phyloP scores from a whole-genome alignment of 2,113 vertebrate genomes.

The Aleadryas rufinucha region DNA sequence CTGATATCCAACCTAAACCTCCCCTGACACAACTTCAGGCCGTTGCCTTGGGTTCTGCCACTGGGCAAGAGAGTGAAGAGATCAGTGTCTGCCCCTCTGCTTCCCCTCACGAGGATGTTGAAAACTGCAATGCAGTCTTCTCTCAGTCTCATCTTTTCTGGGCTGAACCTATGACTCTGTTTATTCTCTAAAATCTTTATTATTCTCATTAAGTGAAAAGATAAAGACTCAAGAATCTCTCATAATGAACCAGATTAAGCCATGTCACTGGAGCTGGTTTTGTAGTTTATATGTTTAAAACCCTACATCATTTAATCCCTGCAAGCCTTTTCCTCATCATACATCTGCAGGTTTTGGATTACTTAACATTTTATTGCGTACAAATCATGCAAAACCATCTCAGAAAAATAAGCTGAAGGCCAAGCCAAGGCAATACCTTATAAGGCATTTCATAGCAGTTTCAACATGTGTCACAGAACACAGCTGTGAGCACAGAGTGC shows the following conservation, averaged over 20 bases:
- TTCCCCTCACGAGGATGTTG: not conserved
- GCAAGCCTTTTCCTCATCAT: not conserved
- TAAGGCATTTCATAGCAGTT: slow-evolving; percentile 37
- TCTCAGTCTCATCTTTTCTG: not conserved
- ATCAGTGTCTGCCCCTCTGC: not conserved
- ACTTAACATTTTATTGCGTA: not conserved
- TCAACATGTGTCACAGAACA: not conserved
- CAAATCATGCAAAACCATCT: not conserved
- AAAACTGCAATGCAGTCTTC: accelerated
- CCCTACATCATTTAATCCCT: not conserved
- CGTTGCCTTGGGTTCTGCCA: not conserved
- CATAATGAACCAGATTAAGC: not conserved
- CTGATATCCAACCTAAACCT: not conserved
- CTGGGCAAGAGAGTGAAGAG: not conserved
- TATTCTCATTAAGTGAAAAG: not conserved
- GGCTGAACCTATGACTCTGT: not conserved
- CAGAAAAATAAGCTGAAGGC: not conserved
- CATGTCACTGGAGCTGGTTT: not conserved
- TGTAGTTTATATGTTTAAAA: not conserved
- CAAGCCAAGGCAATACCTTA: slow-evolving; percentile 6
- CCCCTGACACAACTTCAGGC: not conserved
- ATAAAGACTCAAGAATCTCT: not conserved
- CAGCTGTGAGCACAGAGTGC: not conserved
- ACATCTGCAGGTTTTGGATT: not conserved
- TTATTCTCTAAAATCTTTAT: not conserved